Conservation (phyloP, 2,113 vertebrate genomes). For the Gymnorhina tibicen region DNA sequence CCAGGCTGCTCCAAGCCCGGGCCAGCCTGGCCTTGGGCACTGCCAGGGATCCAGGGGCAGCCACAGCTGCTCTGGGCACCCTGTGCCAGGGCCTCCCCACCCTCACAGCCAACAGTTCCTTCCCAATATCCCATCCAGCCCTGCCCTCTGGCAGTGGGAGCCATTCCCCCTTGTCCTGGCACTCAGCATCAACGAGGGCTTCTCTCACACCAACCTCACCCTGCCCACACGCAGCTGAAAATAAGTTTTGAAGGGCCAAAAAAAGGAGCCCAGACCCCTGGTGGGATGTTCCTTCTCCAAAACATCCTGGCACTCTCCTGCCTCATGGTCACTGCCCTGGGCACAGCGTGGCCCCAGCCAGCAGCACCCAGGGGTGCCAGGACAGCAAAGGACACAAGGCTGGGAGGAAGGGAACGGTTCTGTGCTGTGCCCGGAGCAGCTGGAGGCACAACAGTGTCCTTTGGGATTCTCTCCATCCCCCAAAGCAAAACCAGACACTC, state of each 20-base stretch:
- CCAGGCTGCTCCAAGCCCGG: fast-evolving
- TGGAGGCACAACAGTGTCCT: not conserved
- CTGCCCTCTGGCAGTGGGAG: not conserved
- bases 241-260: not conserved
- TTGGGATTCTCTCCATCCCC: not conserved
- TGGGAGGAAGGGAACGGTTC: not conserved
- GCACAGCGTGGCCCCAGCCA: not conserved
- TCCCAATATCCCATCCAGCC: fast-evolving
- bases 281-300: not conserved
- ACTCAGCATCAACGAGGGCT: not conserved
- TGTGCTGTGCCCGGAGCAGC: not conserved
- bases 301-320: not conserved
- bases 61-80: not conserved
- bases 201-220: not conserved
- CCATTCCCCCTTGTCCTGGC: not conserved
- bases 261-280: not conserved
- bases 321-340: not conserved
- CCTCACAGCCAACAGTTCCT: not conserved
- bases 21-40: fast-evolving
- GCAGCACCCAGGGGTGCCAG: not conserved
- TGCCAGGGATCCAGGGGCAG: not conserved
- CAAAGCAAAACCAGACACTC: not conserved
- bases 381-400: not conserved
- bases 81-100: not conserved
- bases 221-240: not conserved